Base-by-base conservation (phyloP, 2,797 vertebrate genomes). In the Denticeps clupeoides region DNA sequence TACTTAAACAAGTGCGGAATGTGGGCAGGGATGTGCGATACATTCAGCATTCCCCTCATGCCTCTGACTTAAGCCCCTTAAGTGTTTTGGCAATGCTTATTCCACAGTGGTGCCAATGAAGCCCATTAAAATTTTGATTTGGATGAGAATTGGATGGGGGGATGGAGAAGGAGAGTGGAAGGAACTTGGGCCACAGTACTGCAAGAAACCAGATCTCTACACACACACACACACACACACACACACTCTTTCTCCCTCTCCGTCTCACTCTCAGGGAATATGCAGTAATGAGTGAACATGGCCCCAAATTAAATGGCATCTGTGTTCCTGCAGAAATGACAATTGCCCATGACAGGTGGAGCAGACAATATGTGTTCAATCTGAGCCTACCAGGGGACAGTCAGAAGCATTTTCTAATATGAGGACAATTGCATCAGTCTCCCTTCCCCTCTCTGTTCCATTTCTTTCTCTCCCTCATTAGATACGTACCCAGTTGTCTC, bases 11-110 rank as follows among this genome's bases (percentile, higher is more conserved):
- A 72, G 55, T 69, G 55, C 10, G 64, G 70, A 74, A 79, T 73
- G 66, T 63, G 70, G 68, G 24, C 24, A 24, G 18, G 33, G 7
- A 16, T 37, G 33, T 18, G 15, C 13, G 16, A 4, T 15, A 68
- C 71, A 69, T 71, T 83, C 83, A 77, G 81, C 81, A 83, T 83
- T 81, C 81, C 67, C 72, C 66, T 77, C 82, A 82, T 77, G 72
- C 68, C 45, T 57, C 74, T 71, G 74, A 77, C 74, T 81, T 80
- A 74, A 82, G 75, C 75, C 79, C 79, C 79, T 82, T 82, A 84
- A 84, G 79, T 86, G 82, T 82, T 82, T 79, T 83, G 81, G 81
- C 81, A 84, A 81, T 75, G 81, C 75, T 82, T 82, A 80, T 81
- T 83, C 75, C 73, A 77, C 55, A 72, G 73, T 81, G 78, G 76